Base-by-base conservation (phyloP, 2,113 vertebrate genomes). In the Atrichornis clamosus region DNA sequence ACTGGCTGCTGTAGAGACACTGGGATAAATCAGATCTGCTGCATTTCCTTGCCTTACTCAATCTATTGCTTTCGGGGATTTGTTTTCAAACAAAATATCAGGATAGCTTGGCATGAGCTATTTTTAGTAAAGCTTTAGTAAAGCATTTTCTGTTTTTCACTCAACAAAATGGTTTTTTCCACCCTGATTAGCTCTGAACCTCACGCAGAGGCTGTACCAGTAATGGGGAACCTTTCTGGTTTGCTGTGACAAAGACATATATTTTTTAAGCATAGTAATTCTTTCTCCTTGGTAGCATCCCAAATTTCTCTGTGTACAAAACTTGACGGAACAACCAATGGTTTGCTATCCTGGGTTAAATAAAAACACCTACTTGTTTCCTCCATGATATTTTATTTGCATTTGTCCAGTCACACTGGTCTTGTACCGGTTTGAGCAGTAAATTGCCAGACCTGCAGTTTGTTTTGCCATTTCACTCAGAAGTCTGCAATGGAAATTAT, bases 401-500 rank as follows among this genome's bases (percentile, higher is more conserved):
- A 65, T 4, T 93, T 88, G 39, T 49, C 33, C 55, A 62, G 23
- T 60, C 82, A 69, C 53, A 39, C 2, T 2, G 13, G 42, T 15
- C 50, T 80, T 17, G 2, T 47, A 75, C 30, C 0, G 0, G 9
- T 88, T 84, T 55, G 35, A 93, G 39, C 32, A 77, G 50, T 30
- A 77, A 83, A 80, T 74, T 81, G 81, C 30, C 4, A 21, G 95
- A 84, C 50, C 42, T 93, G 86, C 18, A n/a, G 68, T 56, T 93
- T 92, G 42, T 89, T 90, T 90, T 89, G 39, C 22, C 52, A 32
- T 47, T 93, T 86, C 56, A 28, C 41, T 78, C 69, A 63, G 76
- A 95, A 89, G 64, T 65, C 89, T 93, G 60, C 27, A 33, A 72
- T 81, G 73, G 24, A 92, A 95, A 92, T 93, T 56, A 67, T 84